These are phyloP conservation scores for Cerastis leucographa DNA, from an alignment of 2,888 invertebrate genomes.

Conservation along the genomic window DNA sequence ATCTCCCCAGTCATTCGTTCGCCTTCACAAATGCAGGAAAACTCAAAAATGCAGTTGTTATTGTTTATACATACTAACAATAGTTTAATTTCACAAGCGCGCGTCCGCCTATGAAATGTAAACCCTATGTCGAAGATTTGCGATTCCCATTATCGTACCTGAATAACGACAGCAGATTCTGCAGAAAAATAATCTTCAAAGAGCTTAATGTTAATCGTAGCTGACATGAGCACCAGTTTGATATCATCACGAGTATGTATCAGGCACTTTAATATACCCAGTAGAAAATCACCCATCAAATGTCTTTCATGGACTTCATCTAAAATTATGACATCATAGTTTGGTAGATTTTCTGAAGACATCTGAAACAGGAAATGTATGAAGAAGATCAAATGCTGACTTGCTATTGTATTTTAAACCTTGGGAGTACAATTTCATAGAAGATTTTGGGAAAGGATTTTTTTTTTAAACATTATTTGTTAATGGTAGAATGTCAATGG, in stretches of 20 bases:
- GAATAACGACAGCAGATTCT: conserved; percentile 95
- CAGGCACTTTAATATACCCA: conserved; percentile 98
- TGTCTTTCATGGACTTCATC: conserved; percentile 99
- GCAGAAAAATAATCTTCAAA: conserved; percentile 96
- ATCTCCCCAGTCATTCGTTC: too few species aligned
- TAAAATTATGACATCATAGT: conserved; percentile 97
- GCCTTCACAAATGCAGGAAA: too few species aligned
- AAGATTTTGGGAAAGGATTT: background rate
- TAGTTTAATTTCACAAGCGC: too few species aligned
- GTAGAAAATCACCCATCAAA: conserved; percentile 97
- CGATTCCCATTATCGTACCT: conserved; percentile 87
- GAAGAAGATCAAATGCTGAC: conserved; percentile 27
- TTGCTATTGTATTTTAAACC: conserved; percentile 8
- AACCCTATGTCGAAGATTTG: too few species aligned
- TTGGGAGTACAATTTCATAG: background rate
- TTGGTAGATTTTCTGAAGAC: conserved; percentile 94
- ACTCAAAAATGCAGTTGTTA: too few species aligned
- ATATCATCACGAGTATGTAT: conserved; percentile 94
- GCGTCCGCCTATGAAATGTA: too few species aligned
- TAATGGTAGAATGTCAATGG: background rate
- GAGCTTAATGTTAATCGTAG: conserved; percentile 99
- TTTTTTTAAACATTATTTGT: background rate
- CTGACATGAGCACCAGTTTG: conserved; percentile 99
- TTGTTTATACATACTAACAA: too few species aligned
- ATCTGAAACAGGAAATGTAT: conserved; percentile 90